phyloP scores from a whole-genome alignment of 2,113 vertebrate species.

The Fregata magnificens region DNA sequence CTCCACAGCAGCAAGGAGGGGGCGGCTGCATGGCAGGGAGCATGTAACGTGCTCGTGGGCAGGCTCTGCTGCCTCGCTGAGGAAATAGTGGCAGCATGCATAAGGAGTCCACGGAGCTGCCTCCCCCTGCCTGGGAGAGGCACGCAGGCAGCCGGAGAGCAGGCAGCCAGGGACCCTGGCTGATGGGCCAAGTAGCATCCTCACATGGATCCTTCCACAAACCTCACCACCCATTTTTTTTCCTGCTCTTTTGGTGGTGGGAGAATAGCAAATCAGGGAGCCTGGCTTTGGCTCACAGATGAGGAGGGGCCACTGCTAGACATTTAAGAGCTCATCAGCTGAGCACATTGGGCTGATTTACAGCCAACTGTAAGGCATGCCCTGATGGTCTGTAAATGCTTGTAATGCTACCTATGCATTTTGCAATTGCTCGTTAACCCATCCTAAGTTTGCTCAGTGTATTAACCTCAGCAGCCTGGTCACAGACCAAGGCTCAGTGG shows the following conservation, averaged over 20 bases:
- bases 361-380: neutral
- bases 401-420: fast-evolving
- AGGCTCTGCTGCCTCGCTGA: neutral
- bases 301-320: neutral
- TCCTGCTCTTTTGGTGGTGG: neutral
- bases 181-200: fast-evolving
- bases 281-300: neutral
- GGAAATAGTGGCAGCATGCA: neutral
- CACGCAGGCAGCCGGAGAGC: neutral
- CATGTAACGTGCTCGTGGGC: neutral
- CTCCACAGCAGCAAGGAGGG: neutral
- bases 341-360: neutral
- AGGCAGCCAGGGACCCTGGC: neutral
- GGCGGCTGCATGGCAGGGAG: neutral
- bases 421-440: neutral
- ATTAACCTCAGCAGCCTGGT: neutral
- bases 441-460: neutral
- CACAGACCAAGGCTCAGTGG: fast-evolving
- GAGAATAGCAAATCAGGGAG: neutral
- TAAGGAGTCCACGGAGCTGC: neutral
- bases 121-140: neutral
- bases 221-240: neutral
- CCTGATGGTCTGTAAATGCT: neutral
- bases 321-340: neutral
- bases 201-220: neutral